Evolutionary conservation across 2,113 vertebrate genomes (phyloP).

Genomic region (Pedionomus torquatus): DNA sequence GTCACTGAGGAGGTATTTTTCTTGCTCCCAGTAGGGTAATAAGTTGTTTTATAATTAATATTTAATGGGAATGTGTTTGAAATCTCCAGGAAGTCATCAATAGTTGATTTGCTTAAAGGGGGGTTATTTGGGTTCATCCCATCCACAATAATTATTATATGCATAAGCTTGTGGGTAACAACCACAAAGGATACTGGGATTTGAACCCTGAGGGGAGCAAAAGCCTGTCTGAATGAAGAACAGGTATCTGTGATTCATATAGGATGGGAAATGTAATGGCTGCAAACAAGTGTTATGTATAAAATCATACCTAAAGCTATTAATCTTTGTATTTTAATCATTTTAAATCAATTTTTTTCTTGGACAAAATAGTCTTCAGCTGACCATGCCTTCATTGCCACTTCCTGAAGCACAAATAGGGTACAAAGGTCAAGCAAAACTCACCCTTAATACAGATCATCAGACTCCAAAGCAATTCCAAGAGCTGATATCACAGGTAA

Average conservation of each 20-base stretch:
- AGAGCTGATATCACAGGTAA: neutral
- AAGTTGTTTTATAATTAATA: constrained; percentile 40
- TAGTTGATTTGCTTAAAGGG: constrained; percentile 2
- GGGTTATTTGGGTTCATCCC: neutral
- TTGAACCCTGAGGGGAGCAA: neutral
- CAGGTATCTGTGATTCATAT: neutral
- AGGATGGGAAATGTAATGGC: neutral
- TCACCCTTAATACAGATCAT: neutral
- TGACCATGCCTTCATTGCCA: neutral
- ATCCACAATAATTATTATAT: neutral
- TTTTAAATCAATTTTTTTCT: neutral
- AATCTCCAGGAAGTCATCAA: constrained; percentile 51
- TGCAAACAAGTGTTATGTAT: neutral
- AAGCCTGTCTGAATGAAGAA: neutral
- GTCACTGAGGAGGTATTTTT: neutral
- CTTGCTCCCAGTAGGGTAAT: neutral
- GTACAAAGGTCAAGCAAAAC: neutral
- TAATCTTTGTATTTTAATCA: neutral
- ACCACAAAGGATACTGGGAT: neutral
- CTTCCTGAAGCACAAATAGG: neutral
- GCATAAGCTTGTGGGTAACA: neutral
- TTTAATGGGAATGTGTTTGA: constrained; percentile 33
- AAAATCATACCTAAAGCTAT: neutral
- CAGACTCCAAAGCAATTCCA: neutral
- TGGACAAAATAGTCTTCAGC: neutral